phyloP scores from a whole-genome alignment of 2,888 invertebrate genomes.

The Caenorhabditis macrosperma region DNA sequence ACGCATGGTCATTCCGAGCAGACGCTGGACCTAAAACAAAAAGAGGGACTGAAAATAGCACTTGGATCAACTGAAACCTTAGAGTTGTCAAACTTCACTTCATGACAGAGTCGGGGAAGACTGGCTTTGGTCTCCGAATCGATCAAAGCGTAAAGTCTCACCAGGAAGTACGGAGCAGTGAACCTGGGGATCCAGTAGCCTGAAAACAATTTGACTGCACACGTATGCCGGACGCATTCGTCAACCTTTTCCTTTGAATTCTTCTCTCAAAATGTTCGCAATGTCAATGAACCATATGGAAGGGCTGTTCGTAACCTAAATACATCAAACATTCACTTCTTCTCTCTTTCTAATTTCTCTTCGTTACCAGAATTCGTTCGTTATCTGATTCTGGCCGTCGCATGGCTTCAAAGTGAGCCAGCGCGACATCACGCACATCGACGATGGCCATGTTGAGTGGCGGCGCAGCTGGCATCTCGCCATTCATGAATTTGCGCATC shows the following conservation, averaged over 20 bases:
- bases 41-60: neutral
- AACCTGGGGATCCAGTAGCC: constrained; percentile 81
- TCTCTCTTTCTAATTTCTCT: neutral
- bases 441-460: constrained; percentile 81
- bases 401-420: constrained; percentile 82
- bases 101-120: constrained; percentile 76
- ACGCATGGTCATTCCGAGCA: constrained; percentile 81
- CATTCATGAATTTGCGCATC: constrained; percentile 75
- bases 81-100: constrained; percentile 80
- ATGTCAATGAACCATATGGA: constrained; percentile 82
- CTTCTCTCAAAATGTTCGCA: constrained; percentile 81
- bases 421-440: constrained; percentile 83
- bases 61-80: constrained; percentile 73
- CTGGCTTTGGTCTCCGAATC: constrained; percentile 81
- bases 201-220: no score
- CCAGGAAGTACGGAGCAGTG: constrained; percentile 81
- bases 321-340: constrained; percentile 9
- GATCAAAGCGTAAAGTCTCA: constrained; percentile 81
- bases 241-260: constrained; percentile 82
- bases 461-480: constrained; percentile 78
- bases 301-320: constrained; percentile 70
- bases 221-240: no score
- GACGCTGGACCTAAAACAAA: constrained; percentile 59
- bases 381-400: constrained; percentile 81
- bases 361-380: constrained; percentile 80